Evolutionary conservation across 35 echinoderm and acorn worm species (phyloP).

Genomic region (Strongylocentrotus purpuratus): DNA sequence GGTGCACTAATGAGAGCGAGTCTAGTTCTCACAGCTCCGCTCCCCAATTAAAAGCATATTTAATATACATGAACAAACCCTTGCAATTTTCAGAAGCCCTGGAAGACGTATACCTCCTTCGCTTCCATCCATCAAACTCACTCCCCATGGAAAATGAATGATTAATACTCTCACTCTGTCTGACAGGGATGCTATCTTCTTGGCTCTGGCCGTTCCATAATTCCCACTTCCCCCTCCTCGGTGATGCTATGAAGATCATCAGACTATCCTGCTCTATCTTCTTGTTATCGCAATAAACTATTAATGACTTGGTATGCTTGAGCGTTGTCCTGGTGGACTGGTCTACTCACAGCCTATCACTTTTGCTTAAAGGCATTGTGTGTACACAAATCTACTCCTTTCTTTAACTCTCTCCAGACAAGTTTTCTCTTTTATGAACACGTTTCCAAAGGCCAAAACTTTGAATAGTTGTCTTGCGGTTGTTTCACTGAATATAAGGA

Average conservation of each 20-base stretch:
- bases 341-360: neutral
- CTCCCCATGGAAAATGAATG: conserved; percentile 54
- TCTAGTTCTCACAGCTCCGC: conserved; percentile 23
- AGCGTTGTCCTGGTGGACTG: conserved; percentile 13
- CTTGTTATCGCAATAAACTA: conserved; percentile 27
- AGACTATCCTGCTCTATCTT: conserved; percentile 10
- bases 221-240: conserved; percentile 16
- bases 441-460: neutral
- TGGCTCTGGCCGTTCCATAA: conserved; percentile 23
- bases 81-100: conserved; percentile 48
- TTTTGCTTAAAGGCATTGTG: neutral
- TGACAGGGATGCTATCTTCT: conserved; percentile 39
- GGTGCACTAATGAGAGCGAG: neutral
- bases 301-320: conserved; percentile 28
- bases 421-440: neutral
- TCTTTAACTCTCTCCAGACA: neutral
- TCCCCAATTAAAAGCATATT: conserved; percentile 49
- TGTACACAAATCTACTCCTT: neutral
- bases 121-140: conserved; percentile 48
- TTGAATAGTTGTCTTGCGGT: neutral
- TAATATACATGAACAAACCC: conserved; percentile 51
- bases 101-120: neutral
- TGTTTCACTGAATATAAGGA: neutral
- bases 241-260: conserved; percentile 6
- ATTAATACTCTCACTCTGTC: conserved; percentile 44